These are phyloP conservation scores for Cryptus viduatorius DNA, from an alignment of 2,888 invertebrate genomes.

Conservation along the genomic window DNA sequence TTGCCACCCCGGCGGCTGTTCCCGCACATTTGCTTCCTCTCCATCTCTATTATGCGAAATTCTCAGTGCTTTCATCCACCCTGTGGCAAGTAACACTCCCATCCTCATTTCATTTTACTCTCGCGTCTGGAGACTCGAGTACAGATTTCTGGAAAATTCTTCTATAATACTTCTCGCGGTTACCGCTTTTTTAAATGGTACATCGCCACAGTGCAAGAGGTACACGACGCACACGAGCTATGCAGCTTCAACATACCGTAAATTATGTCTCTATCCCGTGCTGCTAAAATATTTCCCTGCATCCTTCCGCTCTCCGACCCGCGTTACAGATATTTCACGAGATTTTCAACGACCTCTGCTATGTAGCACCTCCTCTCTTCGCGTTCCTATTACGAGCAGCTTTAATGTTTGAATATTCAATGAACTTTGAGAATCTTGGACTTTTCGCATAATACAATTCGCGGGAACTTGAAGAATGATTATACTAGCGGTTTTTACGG, in stretches of 20 bases:
- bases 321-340: conserved; percentile 41
- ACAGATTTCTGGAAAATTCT: conserved; percentile 34
- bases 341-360: conserved; percentile 25
- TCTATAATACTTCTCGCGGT: conserved; percentile 1
- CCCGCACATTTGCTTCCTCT: conserved; percentile 11
- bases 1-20: conserved; percentile 31
- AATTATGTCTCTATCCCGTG: neutral
- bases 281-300: conserved; percentile 44
- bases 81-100: neutral
- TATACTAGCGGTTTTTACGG: neutral
- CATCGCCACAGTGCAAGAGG: neutral
- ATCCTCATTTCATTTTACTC: neutral
- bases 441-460: neutral
- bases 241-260: conserved; percentile 19
- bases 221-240: neutral
- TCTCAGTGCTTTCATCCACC: neutral
- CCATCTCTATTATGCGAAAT: conserved; percentile 13
- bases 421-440: conserved; percentile 6
- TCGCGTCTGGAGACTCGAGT: neutral
- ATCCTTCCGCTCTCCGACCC: conserved; percentile 14
- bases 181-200: neutral
- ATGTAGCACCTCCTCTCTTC: conserved; percentile 11
- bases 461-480: neutral
- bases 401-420: conserved; percentile 23
- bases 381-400: neutral